A percentile compares a stretch with the other conserved stretches of the same genome.
These are phyloP conservation scores for Eleutherodactylus coqui DNA, from an alignment of 2,797 vertebrate species.

Conservation along the genomic window DNA sequence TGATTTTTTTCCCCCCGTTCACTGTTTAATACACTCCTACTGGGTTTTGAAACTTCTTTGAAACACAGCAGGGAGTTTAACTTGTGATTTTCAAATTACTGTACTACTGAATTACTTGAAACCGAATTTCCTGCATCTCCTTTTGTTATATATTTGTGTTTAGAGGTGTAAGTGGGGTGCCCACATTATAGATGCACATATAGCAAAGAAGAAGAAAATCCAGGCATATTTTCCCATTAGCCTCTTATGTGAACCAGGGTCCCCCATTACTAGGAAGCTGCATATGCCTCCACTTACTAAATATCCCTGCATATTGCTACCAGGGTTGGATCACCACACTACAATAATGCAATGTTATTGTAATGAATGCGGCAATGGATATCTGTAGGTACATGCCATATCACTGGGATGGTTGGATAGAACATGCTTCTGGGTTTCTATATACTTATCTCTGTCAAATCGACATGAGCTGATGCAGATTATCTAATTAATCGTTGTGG, in stretches of 20 bases:
- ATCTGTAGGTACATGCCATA: not conserved
- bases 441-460: too few species aligned
- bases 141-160: constrained; percentile 52
- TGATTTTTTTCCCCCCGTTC: constrained; percentile 32
- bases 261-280: not conserved
- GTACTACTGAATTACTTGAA: constrained; percentile 52
- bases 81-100: constrained; percentile 53
- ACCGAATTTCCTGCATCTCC: constrained; percentile 31
- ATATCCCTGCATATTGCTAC: constrained; percentile 6
- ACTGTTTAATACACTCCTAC: constrained; percentile 57
- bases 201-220: constrained; percentile 1
- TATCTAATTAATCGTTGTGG: too few species aligned
- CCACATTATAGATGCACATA: constrained; percentile 3
- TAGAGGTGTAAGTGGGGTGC: constrained; percentile 1
- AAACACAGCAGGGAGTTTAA: constrained; percentile 55
- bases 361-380: not conserved
- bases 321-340: not conserved
- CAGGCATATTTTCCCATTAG: constrained; percentile 3
- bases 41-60: constrained; percentile 57
- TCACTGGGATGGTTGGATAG: not conserved
- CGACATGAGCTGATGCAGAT: too few species aligned
- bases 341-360: not conserved
- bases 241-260: not conserved
- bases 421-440: too few species aligned
- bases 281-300: not conserved